A percentile compares a stretch with the other conserved stretches of the same genome.
Conservation (phyloP, 2,113 vertebrate species). For the Manacus vitellinus region DNA sequence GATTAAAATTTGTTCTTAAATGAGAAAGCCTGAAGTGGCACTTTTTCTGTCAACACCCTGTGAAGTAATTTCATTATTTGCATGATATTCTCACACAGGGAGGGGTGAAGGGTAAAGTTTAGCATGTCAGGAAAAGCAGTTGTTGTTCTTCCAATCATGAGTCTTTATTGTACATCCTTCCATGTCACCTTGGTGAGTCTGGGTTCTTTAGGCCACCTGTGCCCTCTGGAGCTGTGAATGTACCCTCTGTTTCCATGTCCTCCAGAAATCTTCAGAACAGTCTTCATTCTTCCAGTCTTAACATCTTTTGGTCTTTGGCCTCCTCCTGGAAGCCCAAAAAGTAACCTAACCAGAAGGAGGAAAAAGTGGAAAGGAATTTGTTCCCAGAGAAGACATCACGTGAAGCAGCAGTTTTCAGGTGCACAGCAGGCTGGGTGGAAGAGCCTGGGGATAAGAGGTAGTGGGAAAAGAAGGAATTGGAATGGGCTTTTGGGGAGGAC, state of each 20-base stretch:
- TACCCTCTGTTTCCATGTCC: not conserved
- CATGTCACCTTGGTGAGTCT: not conserved
- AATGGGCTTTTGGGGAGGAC: not conserved
- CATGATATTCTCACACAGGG: not conserved
- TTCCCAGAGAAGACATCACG: not conserved
- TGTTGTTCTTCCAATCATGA: not conserved
- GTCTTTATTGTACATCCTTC: not conserved
- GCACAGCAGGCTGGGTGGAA: not conserved
- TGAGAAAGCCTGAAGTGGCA: not conserved
- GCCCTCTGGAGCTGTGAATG: not conserved
- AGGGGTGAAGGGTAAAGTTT: not conserved
- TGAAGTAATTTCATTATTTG: not conserved
- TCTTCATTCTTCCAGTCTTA: not conserved
- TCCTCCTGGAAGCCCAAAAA: not conserved
- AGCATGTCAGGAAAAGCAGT: not conserved
- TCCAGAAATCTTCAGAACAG: not conserved
- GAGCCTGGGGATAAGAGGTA: not conserved
- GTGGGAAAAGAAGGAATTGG: not conserved
- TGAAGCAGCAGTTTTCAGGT: not conserved
- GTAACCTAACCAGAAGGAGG: not conserved
- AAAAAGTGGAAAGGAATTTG: not conserved
- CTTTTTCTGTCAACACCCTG: not conserved
- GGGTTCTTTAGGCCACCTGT: not conserved
- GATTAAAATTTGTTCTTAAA: not conserved
- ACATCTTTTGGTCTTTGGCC: not conserved